Percentiles rank a stretch among this genome's conserved stretches.
phyloP scores from a whole-genome alignment of 2,113 vertebrate species.

The Hucho hucho region DNA sequence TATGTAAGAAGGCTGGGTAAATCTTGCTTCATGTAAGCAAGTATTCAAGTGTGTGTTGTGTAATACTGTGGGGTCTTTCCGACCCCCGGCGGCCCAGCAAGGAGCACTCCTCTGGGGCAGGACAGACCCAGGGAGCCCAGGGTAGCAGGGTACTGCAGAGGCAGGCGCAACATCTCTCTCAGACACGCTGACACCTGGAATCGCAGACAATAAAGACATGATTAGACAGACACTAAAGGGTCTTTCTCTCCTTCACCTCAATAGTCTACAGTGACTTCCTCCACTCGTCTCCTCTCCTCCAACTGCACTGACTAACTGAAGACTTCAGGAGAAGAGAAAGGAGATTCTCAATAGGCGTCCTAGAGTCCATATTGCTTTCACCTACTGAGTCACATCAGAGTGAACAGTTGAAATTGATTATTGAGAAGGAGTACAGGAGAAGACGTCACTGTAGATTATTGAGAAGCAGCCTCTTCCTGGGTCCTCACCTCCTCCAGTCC shows the following conservation, averaged over 20 bases:
- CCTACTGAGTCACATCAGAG: too few relatives aligned
- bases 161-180: slow-evolving; percentile 80
- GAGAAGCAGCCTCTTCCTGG: background rate
- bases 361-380: background rate
- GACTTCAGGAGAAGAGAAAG: background rate
- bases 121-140: slow-evolving; percentile 76
- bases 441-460: background rate
- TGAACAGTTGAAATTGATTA: background rate
- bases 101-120: slow-evolving; percentile 82
- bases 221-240: background rate
- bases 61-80: slow-evolving; percentile 78
- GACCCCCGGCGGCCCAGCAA: slow-evolving; percentile 88
- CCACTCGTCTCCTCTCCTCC: too few relatives aligned
- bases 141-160: slow-evolving; percentile 80
- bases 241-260: background rate
- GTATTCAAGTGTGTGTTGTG: too few relatives aligned
- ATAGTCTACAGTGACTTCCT: background rate
- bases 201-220: background rate
- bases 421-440: background rate
- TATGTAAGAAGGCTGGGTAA: too few relatives aligned
- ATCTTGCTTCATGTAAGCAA: too few relatives aligned
- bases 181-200: slow-evolving; percentile 64
- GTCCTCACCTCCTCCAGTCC: slow-evolving; percentile 75
- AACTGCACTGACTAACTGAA: too few relatives aligned
- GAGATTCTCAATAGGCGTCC: background rate